Evolutionary conservation across 2,113 vertebrate species (phyloP), one percentile per base, ranked within the genome.

Genomic region (Gila orcuttii): DNA sequence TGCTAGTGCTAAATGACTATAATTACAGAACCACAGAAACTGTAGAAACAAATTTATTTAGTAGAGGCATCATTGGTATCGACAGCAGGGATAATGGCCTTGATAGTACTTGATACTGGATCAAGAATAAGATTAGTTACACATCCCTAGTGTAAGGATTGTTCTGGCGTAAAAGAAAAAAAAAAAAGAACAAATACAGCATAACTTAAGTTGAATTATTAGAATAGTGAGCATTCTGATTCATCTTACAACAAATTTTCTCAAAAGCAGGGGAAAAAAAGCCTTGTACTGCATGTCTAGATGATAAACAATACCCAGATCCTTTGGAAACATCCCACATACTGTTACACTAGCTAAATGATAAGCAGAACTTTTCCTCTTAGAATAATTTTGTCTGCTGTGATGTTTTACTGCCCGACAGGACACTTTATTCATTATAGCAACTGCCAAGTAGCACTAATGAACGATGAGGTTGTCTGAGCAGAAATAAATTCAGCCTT

Each of bases 351-450:
- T n/a, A 47, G 74, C 74, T 8, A 25, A 74, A 47, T 74, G 6
- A 71, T 9, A 59, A 42, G 28, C 47, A 45, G 64, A 57, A 71
- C n/a, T 33, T 69, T 69, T 50, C 10, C 28, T 25, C 6, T 28
- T 13, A 33, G 25, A 55, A 33, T 45, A 0, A 31, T 31, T 76
- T 76, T 19, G 47, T 77, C 42, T 52, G 79, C 25, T 82, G 28
- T 82, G 28, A 52, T 33, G 45, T 9, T 69, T 52, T 52, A 13
- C 62, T 2, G 2, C 62, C 79, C 69, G 62, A 82, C 79, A 69
- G 79, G 79, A 82, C 79, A 82, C 25, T 36, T 68, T 82, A 83
- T 73, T 59, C 68, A 83, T 83, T 83, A 73, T 28, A 83, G 50
- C 47, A 39, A 50, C 79, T 0, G 60, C 60, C 59, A 52, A 68